Evolutionary conservation across 2,888 invertebrate genomes (phyloP).

Genomic region (Tineola bisselliella): DNA sequence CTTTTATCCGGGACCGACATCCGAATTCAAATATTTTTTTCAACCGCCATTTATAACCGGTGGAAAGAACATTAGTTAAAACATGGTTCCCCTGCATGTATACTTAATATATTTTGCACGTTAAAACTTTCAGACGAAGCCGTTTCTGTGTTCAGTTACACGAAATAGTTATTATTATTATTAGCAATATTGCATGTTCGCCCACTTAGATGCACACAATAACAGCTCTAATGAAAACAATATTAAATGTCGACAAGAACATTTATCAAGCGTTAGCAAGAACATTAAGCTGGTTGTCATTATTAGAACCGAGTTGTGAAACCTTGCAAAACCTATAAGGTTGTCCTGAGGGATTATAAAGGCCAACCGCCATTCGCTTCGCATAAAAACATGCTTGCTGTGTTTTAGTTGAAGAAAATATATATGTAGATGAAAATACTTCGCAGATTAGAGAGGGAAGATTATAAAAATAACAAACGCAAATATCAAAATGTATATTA

Average conservation of each 20-base stretch:
- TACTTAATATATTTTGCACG: slow-evolving; percentile 6
- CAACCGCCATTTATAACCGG: slow-evolving; percentile 7
- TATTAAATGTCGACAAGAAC: background rate
- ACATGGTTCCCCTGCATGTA: slow-evolving; percentile 6
- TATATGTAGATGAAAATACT: background rate
- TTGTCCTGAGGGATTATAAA: background rate
- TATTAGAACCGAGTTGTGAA: background rate
- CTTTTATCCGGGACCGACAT: background rate
- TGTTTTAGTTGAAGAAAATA: background rate
- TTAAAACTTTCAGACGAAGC: slow-evolving; percentile 14
- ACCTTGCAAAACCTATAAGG: background rate
- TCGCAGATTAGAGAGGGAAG: too few relatives aligned
- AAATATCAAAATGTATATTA: background rate
- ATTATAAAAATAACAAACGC: too few relatives aligned
- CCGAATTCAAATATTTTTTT: background rate
- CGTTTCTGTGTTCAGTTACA: slow-evolving; percentile 8
- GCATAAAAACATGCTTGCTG: background rate
- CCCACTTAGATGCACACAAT: slow-evolving; percentile 1
- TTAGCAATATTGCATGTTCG: slow-evolving; percentile 3
- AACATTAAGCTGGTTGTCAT: background rate
- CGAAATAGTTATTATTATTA: background rate
- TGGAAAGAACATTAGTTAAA: background rate
- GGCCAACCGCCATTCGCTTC: background rate
- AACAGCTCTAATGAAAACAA: background rate
- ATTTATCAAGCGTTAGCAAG: background rate